Evolutionary conservation across 2,797 vertebrate species (phyloP).

Genomic region (Trematomus bernacchii): DNA sequence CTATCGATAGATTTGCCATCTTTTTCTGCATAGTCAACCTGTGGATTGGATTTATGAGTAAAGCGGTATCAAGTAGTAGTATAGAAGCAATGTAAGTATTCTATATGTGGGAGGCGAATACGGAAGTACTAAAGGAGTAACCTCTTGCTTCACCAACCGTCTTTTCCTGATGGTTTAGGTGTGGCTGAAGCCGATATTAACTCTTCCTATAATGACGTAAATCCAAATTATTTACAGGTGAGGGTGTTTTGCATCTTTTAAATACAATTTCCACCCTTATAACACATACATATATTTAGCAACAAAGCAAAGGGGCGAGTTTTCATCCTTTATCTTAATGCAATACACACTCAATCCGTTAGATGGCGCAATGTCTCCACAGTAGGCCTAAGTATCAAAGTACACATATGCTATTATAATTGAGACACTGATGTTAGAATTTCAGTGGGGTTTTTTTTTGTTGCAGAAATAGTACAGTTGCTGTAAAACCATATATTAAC

Average conservation of each 20-base stretch:
- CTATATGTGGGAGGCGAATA: background rate
- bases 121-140: background rate
- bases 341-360: conserved; percentile 36
- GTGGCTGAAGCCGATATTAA: background rate
- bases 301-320: background rate
- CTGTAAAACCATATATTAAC: background rate
- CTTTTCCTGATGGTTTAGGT: conserved; percentile 19
- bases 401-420: background rate
- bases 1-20: rapidly evolving
- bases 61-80: too few species aligned
- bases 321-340: background rate
- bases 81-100: too few species aligned
- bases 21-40: rapidly evolving
- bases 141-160: background rate
- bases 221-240: background rate
- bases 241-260: too few species aligned
- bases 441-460: background rate
- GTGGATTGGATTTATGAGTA: too few species aligned
- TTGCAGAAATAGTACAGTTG: conserved; percentile 7
- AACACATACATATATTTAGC: background rate
- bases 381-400: background rate
- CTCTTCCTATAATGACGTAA: rapidly evolving
- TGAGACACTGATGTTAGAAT: conserved; percentile 5
- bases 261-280: background rate
- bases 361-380: conserved; percentile 66